These are phyloP conservation scores for Hydra vulgaris DNA, from an alignment of 30 jellyfish, hydroid and myxozoan genomes.

Conservation along the genomic window DNA sequence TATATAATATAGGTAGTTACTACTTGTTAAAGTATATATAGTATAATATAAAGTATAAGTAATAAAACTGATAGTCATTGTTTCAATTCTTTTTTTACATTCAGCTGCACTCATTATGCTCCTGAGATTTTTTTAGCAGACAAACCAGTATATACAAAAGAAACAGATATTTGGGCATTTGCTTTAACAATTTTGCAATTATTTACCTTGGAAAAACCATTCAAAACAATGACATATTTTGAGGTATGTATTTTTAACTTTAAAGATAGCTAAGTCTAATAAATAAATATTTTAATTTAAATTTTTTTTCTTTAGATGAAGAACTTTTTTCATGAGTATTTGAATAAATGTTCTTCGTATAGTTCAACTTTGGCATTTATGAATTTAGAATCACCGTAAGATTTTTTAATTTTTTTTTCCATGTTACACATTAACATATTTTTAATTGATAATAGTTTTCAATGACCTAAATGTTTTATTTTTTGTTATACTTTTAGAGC, in stretches of 20 bases:
- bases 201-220: slow-evolving; percentile 25
- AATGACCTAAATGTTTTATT: too few relatives aligned
- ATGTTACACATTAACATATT: too few relatives aligned
- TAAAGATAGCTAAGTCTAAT: too few relatives aligned
- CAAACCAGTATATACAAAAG: slow-evolving; percentile 10
- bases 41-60: too few relatives aligned
- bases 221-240: slow-evolving; percentile 4
- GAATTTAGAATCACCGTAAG: neutral
- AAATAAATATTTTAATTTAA: too few relatives aligned
- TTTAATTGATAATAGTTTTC: too few relatives aligned
- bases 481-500: too few relatives aligned
- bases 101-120: slow-evolving; percentile 19
- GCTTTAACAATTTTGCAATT: slow-evolving; percentile 33
- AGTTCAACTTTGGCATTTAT: neutral
- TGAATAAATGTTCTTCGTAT: neutral
- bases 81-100: neutral
- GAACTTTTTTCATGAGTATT: neutral
- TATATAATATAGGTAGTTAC: too few relatives aligned
- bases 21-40: too few relatives aligned
- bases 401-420: neutral
- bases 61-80: too few relatives aligned
- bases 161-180: slow-evolving; percentile 34
- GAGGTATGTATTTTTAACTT: slow-evolving; percentile 1
- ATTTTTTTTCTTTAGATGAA: neutral
- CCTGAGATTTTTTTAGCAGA: slow-evolving; percentile 25